phyloP scores from a whole-genome alignment of 2,797 vertebrate genomes.

The Allobates femoralis region DNA sequence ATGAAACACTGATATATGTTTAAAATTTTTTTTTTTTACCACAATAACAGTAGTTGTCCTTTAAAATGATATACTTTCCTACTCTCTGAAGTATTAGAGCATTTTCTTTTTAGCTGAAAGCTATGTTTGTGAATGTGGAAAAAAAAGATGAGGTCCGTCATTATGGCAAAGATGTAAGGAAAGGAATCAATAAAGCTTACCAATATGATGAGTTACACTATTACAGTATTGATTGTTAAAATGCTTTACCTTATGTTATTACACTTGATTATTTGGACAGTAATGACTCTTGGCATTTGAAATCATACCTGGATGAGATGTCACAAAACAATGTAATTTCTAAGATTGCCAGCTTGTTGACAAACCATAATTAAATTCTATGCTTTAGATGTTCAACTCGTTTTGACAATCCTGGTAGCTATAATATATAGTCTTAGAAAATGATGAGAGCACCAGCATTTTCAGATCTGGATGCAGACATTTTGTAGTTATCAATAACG shows the following conservation, averaged over 20 bases:
- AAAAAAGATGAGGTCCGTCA: conserved; percentile 25
- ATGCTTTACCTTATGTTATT: conserved; percentile 48
- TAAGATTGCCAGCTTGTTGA: conserved; percentile 15
- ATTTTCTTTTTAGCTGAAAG: conserved; percentile 30
- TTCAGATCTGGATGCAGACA: not conserved
- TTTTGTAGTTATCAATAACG: not conserved
- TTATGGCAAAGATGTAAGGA: conserved; percentile 45
- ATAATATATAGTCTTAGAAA: not conserved
- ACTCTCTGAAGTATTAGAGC: not conserved
- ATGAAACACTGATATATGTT: no score
- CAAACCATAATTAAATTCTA: conserved; percentile 7
- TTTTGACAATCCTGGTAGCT: not conserved
- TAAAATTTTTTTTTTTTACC: no score
- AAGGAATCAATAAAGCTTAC: conserved; percentile 56
- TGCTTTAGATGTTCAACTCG: not conserved
- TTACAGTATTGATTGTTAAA: conserved; percentile 51
- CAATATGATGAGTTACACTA: conserved; percentile 55
- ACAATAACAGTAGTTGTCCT: not conserved
- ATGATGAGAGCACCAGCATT: not conserved
- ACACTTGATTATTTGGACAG: conserved; percentile 54
- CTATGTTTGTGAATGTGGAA: conserved; percentile 17
- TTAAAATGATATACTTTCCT: not conserved
- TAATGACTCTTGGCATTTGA: conserved; percentile 49
- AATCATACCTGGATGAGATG: conserved; percentile 34
- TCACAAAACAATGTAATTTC: conserved; percentile 48